Conservation (phyloP, 2,888 invertebrate genomes). For the Clostera curtula region DNA sequence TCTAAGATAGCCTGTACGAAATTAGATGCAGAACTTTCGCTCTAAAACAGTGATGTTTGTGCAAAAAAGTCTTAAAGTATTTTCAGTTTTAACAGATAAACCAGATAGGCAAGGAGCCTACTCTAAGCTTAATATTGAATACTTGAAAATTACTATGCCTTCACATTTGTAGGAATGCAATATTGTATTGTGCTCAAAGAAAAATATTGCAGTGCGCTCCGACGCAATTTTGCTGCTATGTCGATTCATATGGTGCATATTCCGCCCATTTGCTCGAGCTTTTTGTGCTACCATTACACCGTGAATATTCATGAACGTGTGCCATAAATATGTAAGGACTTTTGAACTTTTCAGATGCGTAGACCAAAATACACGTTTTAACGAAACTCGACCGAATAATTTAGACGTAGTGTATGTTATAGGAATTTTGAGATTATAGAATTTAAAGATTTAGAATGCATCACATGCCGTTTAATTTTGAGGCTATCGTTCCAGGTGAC, state of each 20-base stretch:
- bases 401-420: not conserved
- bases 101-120: too few relatives aligned
- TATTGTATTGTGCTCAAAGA: conserved; percentile 42
- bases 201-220: conserved; percentile 41
- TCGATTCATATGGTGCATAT: conserved; percentile 34
- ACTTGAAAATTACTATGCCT: conserved; percentile 23
- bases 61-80: too few relatives aligned
- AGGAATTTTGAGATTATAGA: too few relatives aligned
- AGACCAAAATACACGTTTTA: not conserved
- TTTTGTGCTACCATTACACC: conserved; percentile 19
- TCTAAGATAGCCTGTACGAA: too few relatives aligned
- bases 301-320: conserved; percentile 17
- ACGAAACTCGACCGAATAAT: not conserved
- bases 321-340: conserved; percentile 16
- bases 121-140: conserved; percentile 21
- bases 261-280: conserved; percentile 28
- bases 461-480: too few relatives aligned
- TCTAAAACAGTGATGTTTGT: too few relatives aligned
- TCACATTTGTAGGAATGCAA: conserved; percentile 28
- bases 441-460: too few relatives aligned
- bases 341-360: conserved; percentile 12
- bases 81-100: too few relatives aligned
- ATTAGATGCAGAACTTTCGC: too few relatives aligned
- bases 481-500: too few relatives aligned
- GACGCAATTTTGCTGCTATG: conserved; percentile 35